A percentile compares a stretch with the other conserved stretches of the same genome.
These are phyloP conservation scores for Marronus borbonicus DNA, from an alignment of 2,888 invertebrate genomes.

Conservation along the genomic window DNA sequence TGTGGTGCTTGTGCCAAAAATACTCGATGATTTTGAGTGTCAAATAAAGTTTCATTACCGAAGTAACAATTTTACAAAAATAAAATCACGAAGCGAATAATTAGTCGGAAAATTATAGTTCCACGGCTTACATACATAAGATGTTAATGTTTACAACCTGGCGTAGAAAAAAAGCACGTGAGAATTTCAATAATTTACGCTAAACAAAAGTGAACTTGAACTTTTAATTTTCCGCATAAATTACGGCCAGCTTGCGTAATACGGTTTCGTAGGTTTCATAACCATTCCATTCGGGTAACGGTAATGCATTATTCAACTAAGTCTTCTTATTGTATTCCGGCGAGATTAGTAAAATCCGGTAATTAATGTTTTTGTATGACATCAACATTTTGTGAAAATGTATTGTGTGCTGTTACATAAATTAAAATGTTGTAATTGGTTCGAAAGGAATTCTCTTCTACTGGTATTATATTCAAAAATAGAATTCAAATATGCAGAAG, in stretches of 20 bases:
- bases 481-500: too few relatives aligned
- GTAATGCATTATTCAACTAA: not conserved
- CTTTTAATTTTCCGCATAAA: conserved; percentile 48
- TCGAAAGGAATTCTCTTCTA: too few relatives aligned
- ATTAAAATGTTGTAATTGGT: too few relatives aligned
- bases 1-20: too few relatives aligned
- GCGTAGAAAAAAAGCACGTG: conserved; percentile 23
- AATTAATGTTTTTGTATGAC: conserved; percentile 12
- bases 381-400: not conserved
- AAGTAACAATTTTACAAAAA: too few relatives aligned
- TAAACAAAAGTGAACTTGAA: conserved; percentile 47
- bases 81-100: too few relatives aligned
- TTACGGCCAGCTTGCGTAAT: conserved; percentile 17
- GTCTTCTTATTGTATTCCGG: conserved; percentile 14
- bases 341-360: conserved; percentile 15
- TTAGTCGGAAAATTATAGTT: too few relatives aligned
- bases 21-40: too few relatives aligned
- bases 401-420: not conserved
- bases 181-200: conserved; percentile 47
- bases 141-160: too few relatives aligned
- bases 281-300: not conserved
- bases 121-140: too few relatives aligned
- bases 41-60: too few relatives aligned
- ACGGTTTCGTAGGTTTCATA: conserved; percentile 20
- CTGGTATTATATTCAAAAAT: too few relatives aligned